Base-by-base conservation (phyloP, 2,797 vertebrate species). In the Notolepis coatsorum region DNA sequence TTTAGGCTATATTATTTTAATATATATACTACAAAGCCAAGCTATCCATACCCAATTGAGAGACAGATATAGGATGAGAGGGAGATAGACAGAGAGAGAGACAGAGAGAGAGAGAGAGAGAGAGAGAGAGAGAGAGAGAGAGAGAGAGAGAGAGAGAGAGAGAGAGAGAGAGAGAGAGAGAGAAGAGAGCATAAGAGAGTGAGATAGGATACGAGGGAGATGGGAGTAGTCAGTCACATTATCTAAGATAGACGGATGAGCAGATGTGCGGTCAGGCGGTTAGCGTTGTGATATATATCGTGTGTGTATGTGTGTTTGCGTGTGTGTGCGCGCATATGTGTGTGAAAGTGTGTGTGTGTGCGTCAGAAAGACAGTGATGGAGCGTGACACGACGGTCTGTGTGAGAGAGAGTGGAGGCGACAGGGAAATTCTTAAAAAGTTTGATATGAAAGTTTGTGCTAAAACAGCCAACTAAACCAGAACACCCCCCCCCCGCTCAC, bases 251-350 rank as follows among this genome's bases (percentile, higher is more conserved):
- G 57, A 52, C 3, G 64, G 61, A 45, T 45, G 72, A 79, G 54
- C 47, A 66, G 51, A 74, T 35, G 68, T 59, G 59, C 71, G 80
- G 59, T 77, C 65, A 82, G 62, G 42, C 71, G 51, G 70, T 76
- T 45, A 72, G 61, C 53, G 59, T 63, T 71, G 55, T 56, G 61
- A 75, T 72, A 65, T 8, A 8, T n/a, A 17, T 54, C 35, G 68
- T 56, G 49, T 17, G 67, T 55, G 15, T 13, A 7, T 53, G 60
- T 64, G 68, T 69, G 51, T 38, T 58, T 57, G 55, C 45, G 59
- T 42, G 53, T 62, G 68, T 47, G 12, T 47, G 15, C 20, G 48
- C 33, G 12, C n/a, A n/a, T n/a, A n/a, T n/a, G 47, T 62, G 61
- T 10, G 57, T 60, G 58, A 50, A 45, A 25, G 46, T 48, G 28